Conservation (phyloP, 2,888 invertebrate species). For the Tortrix viridana region DNA sequence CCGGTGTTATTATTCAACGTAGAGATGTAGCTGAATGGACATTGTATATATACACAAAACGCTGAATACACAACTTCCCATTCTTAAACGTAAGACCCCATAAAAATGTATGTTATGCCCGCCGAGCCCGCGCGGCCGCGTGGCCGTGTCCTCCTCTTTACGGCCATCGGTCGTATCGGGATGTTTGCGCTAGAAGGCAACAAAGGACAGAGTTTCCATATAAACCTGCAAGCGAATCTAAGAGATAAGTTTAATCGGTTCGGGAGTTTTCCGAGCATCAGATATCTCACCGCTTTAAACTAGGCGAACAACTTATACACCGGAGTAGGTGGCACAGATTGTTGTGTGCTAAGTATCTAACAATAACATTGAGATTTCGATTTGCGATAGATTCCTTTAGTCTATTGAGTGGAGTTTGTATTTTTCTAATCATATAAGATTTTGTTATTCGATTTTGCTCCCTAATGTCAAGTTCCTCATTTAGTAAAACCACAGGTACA, state of each 20-base stretch:
- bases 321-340: slow-evolving; percentile 20
- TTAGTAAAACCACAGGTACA: too few relatives aligned
- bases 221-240: slow-evolving; percentile 20
- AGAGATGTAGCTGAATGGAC: not conserved
- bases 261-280: slow-evolving; percentile 27
- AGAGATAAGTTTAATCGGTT: slow-evolving; percentile 32
- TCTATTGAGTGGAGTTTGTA: too few relatives aligned
- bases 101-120: slow-evolving; percentile 11
- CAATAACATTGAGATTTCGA: slow-evolving; percentile 14
- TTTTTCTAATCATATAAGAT: too few relatives aligned
- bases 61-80: not conserved
- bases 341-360: slow-evolving; percentile 13
- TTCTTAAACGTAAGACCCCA: slow-evolving; percentile 12
- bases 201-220: slow-evolving; percentile 31
- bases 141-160: slow-evolving; percentile 24
- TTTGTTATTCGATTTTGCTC: too few relatives aligned
- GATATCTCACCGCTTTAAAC: slow-evolving; percentile 29
- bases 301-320: slow-evolving; percentile 22
- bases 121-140: slow-evolving; percentile 1
- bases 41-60: not conserved
- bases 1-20: not conserved
- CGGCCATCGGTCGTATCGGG: slow-evolving; percentile 25
- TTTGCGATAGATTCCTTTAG: too few relatives aligned
- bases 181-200: slow-evolving; percentile 19
- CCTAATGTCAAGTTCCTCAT: too few relatives aligned